Conservation (phyloP, 2,797 vertebrate genomes). For the Agapornis canus region DNA sequence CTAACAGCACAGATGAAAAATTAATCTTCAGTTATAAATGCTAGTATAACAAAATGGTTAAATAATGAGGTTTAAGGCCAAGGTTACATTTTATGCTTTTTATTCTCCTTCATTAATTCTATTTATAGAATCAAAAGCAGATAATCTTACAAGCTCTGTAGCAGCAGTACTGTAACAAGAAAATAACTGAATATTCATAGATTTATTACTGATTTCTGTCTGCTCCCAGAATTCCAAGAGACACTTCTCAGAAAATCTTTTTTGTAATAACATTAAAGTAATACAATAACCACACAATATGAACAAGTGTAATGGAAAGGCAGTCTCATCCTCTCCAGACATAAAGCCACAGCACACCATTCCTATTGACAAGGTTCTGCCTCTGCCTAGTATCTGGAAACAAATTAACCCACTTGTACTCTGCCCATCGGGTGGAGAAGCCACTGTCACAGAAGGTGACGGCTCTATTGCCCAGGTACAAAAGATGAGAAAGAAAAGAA, state of each 20-base stretch:
- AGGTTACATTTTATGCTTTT: not conserved
- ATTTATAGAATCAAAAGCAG: not conserved
- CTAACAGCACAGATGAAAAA: not conserved
- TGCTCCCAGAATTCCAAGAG: not conserved
- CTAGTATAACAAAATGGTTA: not conserved
- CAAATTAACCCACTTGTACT: not conserved
- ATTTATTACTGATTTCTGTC: not conserved
- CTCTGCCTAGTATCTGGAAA: not conserved
- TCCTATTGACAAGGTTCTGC: not conserved
- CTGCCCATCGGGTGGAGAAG: accelerated
- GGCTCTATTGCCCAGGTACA: not conserved
- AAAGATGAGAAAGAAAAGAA: not conserved
- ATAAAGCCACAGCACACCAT: not conserved
- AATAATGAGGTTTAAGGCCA: not conserved
- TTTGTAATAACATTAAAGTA: not conserved
- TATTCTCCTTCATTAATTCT: not conserved
- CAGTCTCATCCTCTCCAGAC: not conserved
- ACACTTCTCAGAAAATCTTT: not conserved
- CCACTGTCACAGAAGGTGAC: not conserved
- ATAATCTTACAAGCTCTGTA: not conserved
- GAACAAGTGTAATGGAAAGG: not conserved
- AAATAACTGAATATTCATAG: not conserved
- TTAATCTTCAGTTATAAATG: not conserved
- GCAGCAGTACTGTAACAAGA: not conserved
- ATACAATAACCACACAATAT: not conserved